These are phyloP conservation scores for Apotomis betuletana DNA, from an alignment of 2,888 invertebrate genomes.

Conservation along the genomic window DNA sequence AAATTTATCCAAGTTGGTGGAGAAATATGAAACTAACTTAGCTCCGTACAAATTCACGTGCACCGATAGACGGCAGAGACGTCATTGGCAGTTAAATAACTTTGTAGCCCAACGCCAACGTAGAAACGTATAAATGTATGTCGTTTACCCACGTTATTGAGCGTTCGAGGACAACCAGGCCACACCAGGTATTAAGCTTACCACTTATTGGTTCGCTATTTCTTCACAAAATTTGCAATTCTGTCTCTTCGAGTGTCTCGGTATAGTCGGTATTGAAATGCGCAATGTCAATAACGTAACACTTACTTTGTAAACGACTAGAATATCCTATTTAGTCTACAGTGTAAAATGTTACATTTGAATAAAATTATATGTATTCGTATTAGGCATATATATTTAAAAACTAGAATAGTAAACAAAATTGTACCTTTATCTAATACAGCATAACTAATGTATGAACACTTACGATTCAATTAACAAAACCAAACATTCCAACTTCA, in stretches of 20 bases:
- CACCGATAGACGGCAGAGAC: neutral
- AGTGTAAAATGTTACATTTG: no score
- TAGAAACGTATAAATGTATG: neutral
- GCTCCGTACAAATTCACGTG: neutral
- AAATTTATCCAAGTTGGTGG: conserved; percentile 15
- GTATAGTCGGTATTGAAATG: neutral
- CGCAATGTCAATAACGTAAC: conserved; percentile 3
- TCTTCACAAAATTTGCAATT: conserved; percentile 19
- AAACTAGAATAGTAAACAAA: no score
- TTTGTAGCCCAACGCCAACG: conserved; percentile 7
- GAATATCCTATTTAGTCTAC: neutral
- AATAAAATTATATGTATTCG: no score
- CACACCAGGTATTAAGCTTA: conserved; percentile 1
- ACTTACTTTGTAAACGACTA: neutral
- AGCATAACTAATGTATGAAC: no score
- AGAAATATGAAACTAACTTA: conserved; percentile 6
- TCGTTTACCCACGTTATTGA: conserved; percentile 25
- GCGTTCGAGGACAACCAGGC: conserved; percentile 31
- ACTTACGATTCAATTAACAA: no score
- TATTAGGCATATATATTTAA: no score
- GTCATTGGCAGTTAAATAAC: neutral
- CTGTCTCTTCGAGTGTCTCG: neutral
- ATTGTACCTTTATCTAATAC: no score
- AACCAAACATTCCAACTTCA: no score
- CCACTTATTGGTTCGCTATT: conserved; percentile 11